These are phyloP conservation scores for Cybosia mesomella DNA, from an alignment of 2,888 invertebrate species.

Conservation along the genomic window DNA sequence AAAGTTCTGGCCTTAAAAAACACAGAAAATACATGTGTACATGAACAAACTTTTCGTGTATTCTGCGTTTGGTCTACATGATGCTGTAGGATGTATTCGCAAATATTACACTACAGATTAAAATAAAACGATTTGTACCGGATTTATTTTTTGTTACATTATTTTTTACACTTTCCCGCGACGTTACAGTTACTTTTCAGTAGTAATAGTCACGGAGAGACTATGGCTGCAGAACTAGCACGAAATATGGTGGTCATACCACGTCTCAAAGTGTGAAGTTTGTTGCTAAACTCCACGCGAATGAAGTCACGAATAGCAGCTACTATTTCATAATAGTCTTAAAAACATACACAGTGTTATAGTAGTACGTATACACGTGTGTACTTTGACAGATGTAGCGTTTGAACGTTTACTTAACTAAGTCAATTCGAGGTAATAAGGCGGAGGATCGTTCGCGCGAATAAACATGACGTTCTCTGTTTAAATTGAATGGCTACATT, in stretches of 20 bases:
- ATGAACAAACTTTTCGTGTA: neutral
- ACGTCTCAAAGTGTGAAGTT: neutral
- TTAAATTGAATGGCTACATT: constrained; percentile 38
- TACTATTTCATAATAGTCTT: neutral
- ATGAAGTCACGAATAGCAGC: neutral
- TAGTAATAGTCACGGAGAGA: too few species aligned
- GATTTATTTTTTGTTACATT: too few species aligned
- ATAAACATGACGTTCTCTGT: constrained; percentile 22
- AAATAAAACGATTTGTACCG: neutral
- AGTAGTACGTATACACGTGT: neutral
- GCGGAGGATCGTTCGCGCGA: constrained; percentile 26
- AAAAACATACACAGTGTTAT: constrained; percentile 1
- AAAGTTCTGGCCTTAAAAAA: neutral
- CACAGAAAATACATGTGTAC: neutral
- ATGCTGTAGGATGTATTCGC: neutral
- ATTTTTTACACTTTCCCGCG: too few species aligned
- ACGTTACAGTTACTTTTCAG: too few species aligned
- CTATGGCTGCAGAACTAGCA: too few species aligned
- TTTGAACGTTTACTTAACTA: constrained; percentile 42
- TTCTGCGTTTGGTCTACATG: neutral
- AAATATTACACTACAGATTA: neutral
- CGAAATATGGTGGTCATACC: too few species aligned
- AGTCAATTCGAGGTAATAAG: constrained; percentile 51
- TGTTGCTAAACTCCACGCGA: neutral
- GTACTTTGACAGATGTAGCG: constrained; percentile 41